Evolutionary conservation across 1,140 invertebrate genomes (phyloP), one percentile per base, ranked within the genome.

Genomic region (Bactericera cockerelli): DNA sequence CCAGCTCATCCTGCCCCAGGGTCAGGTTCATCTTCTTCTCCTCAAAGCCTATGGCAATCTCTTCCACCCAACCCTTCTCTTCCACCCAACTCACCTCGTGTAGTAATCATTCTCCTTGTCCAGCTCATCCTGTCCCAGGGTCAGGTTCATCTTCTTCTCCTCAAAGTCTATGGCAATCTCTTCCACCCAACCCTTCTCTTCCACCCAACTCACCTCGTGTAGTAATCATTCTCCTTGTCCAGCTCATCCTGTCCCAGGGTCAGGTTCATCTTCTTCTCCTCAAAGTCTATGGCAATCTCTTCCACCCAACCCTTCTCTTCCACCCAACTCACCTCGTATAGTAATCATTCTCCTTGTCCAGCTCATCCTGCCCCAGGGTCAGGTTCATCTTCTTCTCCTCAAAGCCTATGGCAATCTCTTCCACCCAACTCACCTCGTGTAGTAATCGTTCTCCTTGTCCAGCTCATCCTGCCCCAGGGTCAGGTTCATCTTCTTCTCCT

Each of bases 321-420:
- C n/a, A n/a, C n/a, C n/a, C n/a, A n/a, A 53, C 89, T 88, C 28
- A 31, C 28, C 28, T 31, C 21, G 82, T 78, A 67, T 84, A 88
- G 68, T 87, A 86, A 60, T 84, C 83, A 65, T 88, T 87, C 70
- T 70, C 91, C 63, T 92, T 87, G 67, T 95, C 91, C 36, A 89
- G 76, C 65, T 94, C 92, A 64, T 91, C 83, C 65, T 84, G 85
- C 33, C 79, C 84, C 63, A 88, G 71, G 56, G 83, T 87, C 26
- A 96, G 69, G 70, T 94, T 94, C 76, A 94, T 83, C 67, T 94
- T 90, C 72, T 96, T 97, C 69, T 96, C 91, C 70, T 96, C 91
- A 63, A 92, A 87, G 67, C 95, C 91, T 33, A 89, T 75, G 65
- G 94, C 92, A 64, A 13, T 96, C 92, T 74, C 95, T 96, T 25